Base-by-base conservation (phyloP, 1,140 invertebrate genomes). In the Drosophila azteca region DNA sequence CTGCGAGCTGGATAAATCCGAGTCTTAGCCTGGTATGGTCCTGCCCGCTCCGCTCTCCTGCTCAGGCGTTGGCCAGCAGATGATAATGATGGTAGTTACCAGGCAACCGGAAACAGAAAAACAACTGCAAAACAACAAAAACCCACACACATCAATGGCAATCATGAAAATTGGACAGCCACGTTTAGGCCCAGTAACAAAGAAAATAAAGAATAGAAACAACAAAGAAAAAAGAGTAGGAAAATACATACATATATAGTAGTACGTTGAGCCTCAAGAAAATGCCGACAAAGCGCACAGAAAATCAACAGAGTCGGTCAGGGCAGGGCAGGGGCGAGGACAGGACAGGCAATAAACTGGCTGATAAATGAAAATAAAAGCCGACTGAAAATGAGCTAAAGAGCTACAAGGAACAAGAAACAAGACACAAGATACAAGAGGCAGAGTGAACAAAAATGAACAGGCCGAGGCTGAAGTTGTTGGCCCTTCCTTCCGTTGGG, bases 111-210 rank as follows among this genome's bases (percentile, higher is more conserved):
- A 77, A 81, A 60, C 61, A 57, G 54, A 55, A 55, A 50, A 71
- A 60, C 65, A 72, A 55, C 60, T 66, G 48, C 57, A 31, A 13
- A 15, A 51, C 43, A 60, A 55, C 35, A 55, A 58, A 54, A 26
- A n/a, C 39, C 57, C 41, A 63, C 74, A 62, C 70, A 73, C 57
- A 72, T 70, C 72, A 74, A 73, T 63, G 62, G 78, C 78, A 81
- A 81, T 81, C 73, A 81, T 81, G 78, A 80, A 81, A 81, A 81
- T 81, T 81, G 78, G 62, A 77, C 72, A 81, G 53, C 76, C 50
- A 75, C 70, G 67, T 77, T 62, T 20, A 50, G 49, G 54, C 8
- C 24, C 35, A 65, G 41, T 13, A 64, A 65, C 60, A 74, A 67
- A 26, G 41, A n/a, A 54, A 58, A 49, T 60, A 48, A 55, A 8